Conservation (phyloP, 2,797 vertebrate genomes). For the Falco biarmicus region DNA sequence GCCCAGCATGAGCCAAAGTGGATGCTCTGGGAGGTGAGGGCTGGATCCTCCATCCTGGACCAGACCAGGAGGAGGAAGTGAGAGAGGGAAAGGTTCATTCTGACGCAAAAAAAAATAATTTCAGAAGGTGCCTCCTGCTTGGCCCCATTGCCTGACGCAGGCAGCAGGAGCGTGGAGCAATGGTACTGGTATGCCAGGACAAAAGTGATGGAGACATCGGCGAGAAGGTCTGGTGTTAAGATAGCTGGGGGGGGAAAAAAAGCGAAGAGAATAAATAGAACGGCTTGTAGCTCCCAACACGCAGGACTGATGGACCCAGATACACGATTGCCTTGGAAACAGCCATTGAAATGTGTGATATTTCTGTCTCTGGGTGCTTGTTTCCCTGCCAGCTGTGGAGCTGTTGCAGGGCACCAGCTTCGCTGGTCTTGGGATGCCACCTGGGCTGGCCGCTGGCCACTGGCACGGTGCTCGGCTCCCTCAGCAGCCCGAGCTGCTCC, state of each 20-base stretch:
- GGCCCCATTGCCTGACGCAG: accelerated
- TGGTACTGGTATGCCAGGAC: not conserved
- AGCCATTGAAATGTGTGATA: not conserved
- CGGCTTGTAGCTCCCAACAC: accelerated
- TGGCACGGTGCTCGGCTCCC: accelerated
- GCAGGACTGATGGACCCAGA: not conserved
- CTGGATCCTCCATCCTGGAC: not conserved
- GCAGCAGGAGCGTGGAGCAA: not conserved
- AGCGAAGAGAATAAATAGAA: not conserved
- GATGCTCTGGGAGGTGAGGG: not conserved
- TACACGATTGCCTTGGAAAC: not conserved
- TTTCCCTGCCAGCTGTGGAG: not conserved
- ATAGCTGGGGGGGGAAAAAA: not conserved
- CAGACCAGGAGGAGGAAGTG: not conserved
- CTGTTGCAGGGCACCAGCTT: not conserved
- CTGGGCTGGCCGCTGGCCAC: not conserved
- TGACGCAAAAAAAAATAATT: not conserved
- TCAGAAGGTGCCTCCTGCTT: not conserved
- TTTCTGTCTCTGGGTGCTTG: not conserved
- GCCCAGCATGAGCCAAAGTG: accelerated
- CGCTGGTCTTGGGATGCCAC: not conserved
- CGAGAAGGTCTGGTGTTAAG: not conserved
- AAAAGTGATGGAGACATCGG: not conserved
- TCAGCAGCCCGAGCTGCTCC: not conserved
- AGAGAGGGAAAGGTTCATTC: not conserved